phyloP scores from a whole-genome alignment of 1,140 invertebrate species.

The Drosophila saltans region DNA sequence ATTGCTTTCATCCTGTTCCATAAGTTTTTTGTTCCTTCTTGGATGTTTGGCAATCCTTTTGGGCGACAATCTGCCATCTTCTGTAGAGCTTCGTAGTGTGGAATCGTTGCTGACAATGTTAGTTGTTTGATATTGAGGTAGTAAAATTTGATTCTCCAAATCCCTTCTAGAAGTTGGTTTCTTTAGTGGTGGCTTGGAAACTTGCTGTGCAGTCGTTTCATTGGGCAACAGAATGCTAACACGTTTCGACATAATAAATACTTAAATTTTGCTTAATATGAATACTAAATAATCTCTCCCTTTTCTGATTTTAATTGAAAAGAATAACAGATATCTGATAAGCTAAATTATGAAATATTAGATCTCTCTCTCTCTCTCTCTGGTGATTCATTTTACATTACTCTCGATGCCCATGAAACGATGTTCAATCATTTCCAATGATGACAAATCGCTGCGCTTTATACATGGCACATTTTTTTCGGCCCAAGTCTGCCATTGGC shows the following conservation, averaged over 20 bases:
- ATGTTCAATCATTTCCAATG: slow-evolving; percentile 58
- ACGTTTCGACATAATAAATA: slow-evolving; percentile 55
- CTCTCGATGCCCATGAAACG: slow-evolving; percentile 19
- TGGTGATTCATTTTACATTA: not conserved
- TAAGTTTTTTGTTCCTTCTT: not conserved
- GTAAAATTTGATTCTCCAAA: not conserved
- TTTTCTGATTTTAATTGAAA: not conserved
- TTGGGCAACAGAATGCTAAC: slow-evolving; percentile 55
- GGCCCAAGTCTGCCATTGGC: not conserved
- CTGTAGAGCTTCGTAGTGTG: not conserved
- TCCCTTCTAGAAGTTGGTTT: too few relatives aligned
- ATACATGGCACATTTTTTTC: slow-evolving; percentile 3
- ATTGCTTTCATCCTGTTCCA: not conserved
- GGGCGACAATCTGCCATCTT: not conserved
- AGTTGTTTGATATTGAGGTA: not conserved
- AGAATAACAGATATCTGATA: not conserved
- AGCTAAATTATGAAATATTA: not conserved
- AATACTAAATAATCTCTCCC: not conserved
- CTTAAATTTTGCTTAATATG: not conserved
- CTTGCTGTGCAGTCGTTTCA: slow-evolving; percentile 1
- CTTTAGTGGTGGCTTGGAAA: not conserved
- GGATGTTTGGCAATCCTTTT: not conserved
- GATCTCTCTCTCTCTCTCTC: not conserved
- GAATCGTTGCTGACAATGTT: not conserved
- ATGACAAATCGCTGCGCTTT: slow-evolving; percentile 36